A percentile compares a stretch with the other conserved stretches of the same genome.
Conservation (phyloP, 2,113 vertebrate species). For the Ictidomys tridecemlineatus region DNA sequence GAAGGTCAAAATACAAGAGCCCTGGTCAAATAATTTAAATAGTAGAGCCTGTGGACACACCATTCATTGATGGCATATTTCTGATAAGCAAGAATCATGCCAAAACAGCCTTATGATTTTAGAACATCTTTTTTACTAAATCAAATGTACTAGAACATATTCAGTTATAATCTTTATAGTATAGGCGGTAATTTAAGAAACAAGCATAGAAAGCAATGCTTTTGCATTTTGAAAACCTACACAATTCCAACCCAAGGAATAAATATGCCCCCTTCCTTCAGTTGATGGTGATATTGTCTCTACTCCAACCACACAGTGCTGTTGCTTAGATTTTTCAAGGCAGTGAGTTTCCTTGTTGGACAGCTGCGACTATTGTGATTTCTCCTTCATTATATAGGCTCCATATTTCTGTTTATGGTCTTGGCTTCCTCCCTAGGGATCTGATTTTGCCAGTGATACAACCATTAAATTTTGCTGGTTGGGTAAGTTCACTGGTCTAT, state of each 20-base stretch:
- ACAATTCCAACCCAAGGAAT: neutral
- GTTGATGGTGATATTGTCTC: neutral
- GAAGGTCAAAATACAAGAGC: neutral
- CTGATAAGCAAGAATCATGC: neutral
- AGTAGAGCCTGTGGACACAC: neutral
- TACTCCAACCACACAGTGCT: neutral
- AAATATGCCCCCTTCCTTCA: neutral
- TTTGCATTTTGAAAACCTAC: constrained; percentile 9
- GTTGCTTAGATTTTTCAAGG: neutral
- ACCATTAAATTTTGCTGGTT: neutral
- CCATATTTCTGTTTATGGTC: neutral
- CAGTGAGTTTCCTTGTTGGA: neutral
- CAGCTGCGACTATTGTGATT: neutral
- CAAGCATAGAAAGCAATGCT: neutral
- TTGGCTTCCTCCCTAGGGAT: neutral
- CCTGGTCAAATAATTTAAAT: neutral
- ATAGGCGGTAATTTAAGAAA: neutral
- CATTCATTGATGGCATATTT: neutral
- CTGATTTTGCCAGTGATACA: constrained; percentile 34
- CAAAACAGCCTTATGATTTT: neutral
- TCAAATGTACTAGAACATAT: neutral
- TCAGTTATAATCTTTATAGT: neutral
- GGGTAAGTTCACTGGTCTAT: neutral
- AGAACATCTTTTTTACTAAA: neutral
- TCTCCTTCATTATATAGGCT: neutral